Base-by-base conservation (phyloP, 2,113 vertebrate species). In the Tupaia chinensis region DNA sequence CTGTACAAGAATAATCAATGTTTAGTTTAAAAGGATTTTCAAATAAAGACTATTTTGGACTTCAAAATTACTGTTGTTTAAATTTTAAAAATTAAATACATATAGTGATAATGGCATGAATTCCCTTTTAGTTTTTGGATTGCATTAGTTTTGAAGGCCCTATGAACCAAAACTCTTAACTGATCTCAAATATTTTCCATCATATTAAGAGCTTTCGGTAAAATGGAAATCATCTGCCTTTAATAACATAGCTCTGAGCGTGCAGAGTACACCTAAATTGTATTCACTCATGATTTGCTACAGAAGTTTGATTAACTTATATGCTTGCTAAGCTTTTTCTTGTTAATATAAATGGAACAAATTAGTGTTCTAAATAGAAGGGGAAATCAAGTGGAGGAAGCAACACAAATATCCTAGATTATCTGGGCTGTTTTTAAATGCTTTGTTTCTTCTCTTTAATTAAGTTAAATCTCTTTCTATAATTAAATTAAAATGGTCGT, bases 311-410 rank as follows among this genome's bases (percentile, higher is more conserved):
- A 97, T 96, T 93, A 95, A 88, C n/a, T 73, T 97, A 96, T 90
- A 92, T 89, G 53, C 68, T 61, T 93, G 96, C 23, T 61, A 85
- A 81, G 58, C 72, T 95, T 7, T 23, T 92, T 94, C 87, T 95
- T 97, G 32, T 96, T 97, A 96, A 79, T 96, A 77, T 92, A 97
- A 97, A 96, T 83, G 61, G 61, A 95, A 88, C 9, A 94, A 97
- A 96, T 95, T 94, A 94, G 19, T 96, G 20, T 34, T 96, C 29
- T 73, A 95, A 97, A 95, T 81, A 89, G 32, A 93, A 95, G 54
- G 29, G 68, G 56, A 95, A 63, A 87, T 73, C 60, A 9, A 90
- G 9, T 73, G 81, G 25, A 96, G 56, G 61, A 68, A 98, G 7
- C 5, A 68, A 74, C 7, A 15, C 11, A 85, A 89, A 88, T 91